Evolutionary conservation across 1,140 invertebrate species (phyloP).

Genomic region (Drosophila truncata): DNA sequence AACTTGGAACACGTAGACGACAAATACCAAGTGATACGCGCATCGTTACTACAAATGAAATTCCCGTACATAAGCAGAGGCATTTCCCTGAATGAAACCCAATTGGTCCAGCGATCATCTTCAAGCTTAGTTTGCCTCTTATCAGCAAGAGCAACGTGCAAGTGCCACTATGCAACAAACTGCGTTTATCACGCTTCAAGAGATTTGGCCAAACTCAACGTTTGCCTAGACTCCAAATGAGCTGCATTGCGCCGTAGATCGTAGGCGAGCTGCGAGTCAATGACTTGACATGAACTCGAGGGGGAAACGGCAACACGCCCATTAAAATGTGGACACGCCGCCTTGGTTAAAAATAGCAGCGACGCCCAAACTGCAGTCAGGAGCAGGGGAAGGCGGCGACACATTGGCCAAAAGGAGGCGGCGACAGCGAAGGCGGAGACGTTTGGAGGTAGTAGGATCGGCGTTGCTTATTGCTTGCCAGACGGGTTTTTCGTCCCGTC

Average conservation of each 20-base stretch:
- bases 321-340: conserved; percentile 37
- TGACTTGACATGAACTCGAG: conserved; percentile 75
- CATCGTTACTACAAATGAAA: not conserved
- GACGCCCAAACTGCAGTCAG: conserved; percentile 40
- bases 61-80: not conserved
- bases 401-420: conserved; percentile 16
- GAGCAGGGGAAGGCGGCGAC: conserved; percentile 22
- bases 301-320: conserved; percentile 49
- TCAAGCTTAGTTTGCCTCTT: conserved; percentile 13
- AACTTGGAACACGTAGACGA: conserved; percentile 50
- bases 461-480: conserved; percentile 15
- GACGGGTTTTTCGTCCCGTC: conserved; percentile 34
- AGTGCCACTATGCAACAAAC: conserved; percentile 8
- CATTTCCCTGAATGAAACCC: conserved; percentile 29
- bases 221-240: conserved; percentile 5
- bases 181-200: conserved; percentile 33
- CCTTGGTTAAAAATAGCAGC: conserved; percentile 65
- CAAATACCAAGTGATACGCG: conserved; percentile 6
- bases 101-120: conserved; percentile 12
- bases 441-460: conserved; percentile 6
- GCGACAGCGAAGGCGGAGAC: not conserved
- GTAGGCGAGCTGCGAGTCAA: conserved; percentile 58
- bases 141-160: conserved; percentile 14
- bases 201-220: conserved; percentile 22
- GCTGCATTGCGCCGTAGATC: conserved; percentile 8